Base-by-base conservation (phyloP, 2,888 invertebrate genomes). In the Euzophera pinguis region DNA sequence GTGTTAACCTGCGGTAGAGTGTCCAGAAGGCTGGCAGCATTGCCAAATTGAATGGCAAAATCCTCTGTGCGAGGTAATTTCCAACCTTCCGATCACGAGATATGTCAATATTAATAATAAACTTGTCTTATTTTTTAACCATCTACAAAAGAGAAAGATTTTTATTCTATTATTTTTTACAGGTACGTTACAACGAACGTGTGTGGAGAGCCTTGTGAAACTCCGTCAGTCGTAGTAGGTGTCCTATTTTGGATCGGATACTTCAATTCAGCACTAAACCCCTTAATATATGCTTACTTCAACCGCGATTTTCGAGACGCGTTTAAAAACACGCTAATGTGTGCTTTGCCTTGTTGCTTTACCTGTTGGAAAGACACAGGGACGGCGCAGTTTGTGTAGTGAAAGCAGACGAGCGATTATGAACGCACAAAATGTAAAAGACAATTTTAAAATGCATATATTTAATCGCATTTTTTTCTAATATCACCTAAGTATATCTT, bases 241-340 rank as follows among this genome's bases (percentile, higher is more conserved):
- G 93, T 96, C 14, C 93, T 98, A 12, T 99, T 99, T 91, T 98
- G 98, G 99, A 96, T 99, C 68, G 99, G 99, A 56, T 99, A 99
- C 91, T 97, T 97, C 91, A 98, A 98, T 88, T 97, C 97, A 10
- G 97, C 97, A 50, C 91, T 98, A 54, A 99, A 99, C 84, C 98
- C 98, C 0, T 91, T 98, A 62, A 97, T 99, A 71, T 98, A 98
- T 86, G 98, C 98, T 60, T 98, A 97, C 84, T 98, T 98, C 91
- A 98, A 98, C 85, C 93, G 97, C 41, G 99, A 99, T 84, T 99
- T 99, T 84, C 94, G 99, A 78, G 96, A 97, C 83, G 98, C 99
- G 57, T 99, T 99, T 89, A 96, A 96, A 84, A 96, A 96, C 80
- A 97, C 97, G 37, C 91, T 97, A 60, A 93, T 95, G 83, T 96